A percentile compares a stretch with the other conserved stretches of the same genome.
These are phyloP conservation scores for cattle (Bos taurus) DNA, from an alignment of 2,113 vertebrate genomes.

Conservation along the genomic window ARS-UCD2.0 NC_037329.1:75636501-75637000, in stretches of 20 bases:
- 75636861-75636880: background rate
- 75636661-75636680: background rate
- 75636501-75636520: background rate
- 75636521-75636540: background rate
- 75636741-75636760: background rate
- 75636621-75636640: background rate
- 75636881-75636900: rapidly evolving
- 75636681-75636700: background rate
- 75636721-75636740: background rate
- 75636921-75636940: background rate
- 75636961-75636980: background rate
- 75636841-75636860: background rate
- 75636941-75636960: background rate
- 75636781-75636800: background rate
- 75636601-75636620: background rate
- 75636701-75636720: background rate
- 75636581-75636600: background rate
- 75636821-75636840: background rate
- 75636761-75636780: background rate
- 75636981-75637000: background rate
- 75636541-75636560: background rate
- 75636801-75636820: background rate
- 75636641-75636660: background rate
- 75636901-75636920: background rate
- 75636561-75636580: background rate